Evolutionary conservation across 2,113 vertebrate species (phyloP), one percentile per base, ranked within the genome.

Genomic region (Nestor notabilis): DNA sequence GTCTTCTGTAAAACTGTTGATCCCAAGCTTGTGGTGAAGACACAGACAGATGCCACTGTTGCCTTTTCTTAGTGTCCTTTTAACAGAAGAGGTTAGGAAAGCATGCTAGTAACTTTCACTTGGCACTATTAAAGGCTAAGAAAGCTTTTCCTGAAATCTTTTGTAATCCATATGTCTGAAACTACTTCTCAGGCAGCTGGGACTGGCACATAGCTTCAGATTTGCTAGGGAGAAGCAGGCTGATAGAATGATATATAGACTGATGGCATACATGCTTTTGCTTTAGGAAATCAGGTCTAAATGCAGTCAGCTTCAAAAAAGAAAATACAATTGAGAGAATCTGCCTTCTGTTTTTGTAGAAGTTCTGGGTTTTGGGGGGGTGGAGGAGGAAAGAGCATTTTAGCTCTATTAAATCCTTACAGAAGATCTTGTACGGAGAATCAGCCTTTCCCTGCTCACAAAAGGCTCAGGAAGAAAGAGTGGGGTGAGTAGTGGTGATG

Each of bases 401-500:
- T 2, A 14, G 7, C 28, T 64, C 43, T 17, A 21, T 64, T 33
- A 81, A 64, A 72, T 72, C n/a, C 29, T 60, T 37, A 21, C 4
- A 60, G 77, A 66, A 91, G 37, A 33, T 6, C 35, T 10, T 33
- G 11, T 52, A 46, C 20, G 11, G 44, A 55, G 18, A 72, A 71
- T 58, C 46, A 75, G 29, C 29, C 25, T 85, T 82, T 65, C 39
- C 15, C 21, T 31, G 9, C 35, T 53, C 10, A n/a, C 5, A 33
- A 61, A 84, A 91, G 43, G 9, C 18, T 76, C 4, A 3, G 35
- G n/a, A 72, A 80, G 53, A 63, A 18, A 20, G 33, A 53, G n/a
- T 9, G 37, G 21, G 4, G 3, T 3, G 7, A 10, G 44, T 9
- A 52, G 16, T 11, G 33, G 10, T 44, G 44, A 27, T 2, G 0